Evolutionary conservation across 2,888 invertebrate species (phyloP), one percentile per base, ranked within the genome.

Genomic region (Drosophila emarginata): DNA sequence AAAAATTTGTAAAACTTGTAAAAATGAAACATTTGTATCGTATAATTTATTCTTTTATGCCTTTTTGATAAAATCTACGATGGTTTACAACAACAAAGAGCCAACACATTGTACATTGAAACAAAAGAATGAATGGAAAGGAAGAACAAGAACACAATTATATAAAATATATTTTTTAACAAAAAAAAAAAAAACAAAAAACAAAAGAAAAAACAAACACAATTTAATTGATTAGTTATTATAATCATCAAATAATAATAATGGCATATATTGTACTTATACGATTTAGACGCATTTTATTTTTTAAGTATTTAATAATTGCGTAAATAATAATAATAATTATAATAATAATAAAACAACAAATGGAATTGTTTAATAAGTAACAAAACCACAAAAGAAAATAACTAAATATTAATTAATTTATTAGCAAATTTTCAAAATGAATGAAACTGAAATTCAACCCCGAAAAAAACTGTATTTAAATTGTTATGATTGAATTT

Each of bases 401-500:
- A 66, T 50, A 58, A 61, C 18, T 53, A 59, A 57, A 50, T 76
- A 74, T 66, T 70, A 71, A 78, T 80, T 71, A 77, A 70, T 73
- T 71, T 72, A 77, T 74, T 81, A 85, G 80, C 58, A 69, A 77
- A 79, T 77, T 79, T 83, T 83, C 68, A 79, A 72, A 68, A 45
- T 62, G 61, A 64, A 62, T 51, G 61, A 74, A 56, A 56, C 7
- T 15, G 60, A 75, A 26, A 51, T 37, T 32, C 21, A 28, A 36
- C 63, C 57, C 66, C 67, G 58, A 40, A 52, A 66, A 53, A 76
- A 74, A 71, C 32, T 53, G 66, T 67, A 76, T 67, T 75, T 70
- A 63, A 82, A 85, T 81, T 81, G 87, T 81, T 81, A 87, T 81
- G 68, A 81, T 81, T 84, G 78, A 70, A 87, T 87, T 87, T 87